Base-by-base conservation (phyloP, 1,140 invertebrate species). In the Drepana arcuata region DNA sequence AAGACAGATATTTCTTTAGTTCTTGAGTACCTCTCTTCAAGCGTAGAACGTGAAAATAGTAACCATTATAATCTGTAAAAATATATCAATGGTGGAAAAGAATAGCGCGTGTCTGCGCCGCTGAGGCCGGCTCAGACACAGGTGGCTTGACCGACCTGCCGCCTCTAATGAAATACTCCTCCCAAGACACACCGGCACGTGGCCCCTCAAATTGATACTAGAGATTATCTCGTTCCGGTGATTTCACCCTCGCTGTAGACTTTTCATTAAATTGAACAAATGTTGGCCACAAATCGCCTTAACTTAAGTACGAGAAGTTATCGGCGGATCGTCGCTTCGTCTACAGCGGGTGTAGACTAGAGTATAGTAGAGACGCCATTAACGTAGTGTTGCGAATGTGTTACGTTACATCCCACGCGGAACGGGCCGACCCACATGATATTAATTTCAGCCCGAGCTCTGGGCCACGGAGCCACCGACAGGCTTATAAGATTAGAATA, bases 401-500 rank as follows among this genome's bases (percentile, higher is more conserved):
- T 50, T 43, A 42, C 35, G 33, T 36, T n/a, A 27, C 14, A 31
- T 33, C 42, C 33, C 33, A 41, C 44, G 40, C 31, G 29, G 44
- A 33, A 12, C n/a, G 42, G 51, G 45, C 41, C 62, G 33, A 44
- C 54, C 50, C 55, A 53, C 48, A 58, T 52, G 51, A 73, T 77
- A 77, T 77, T 71, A 80, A 69, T 74, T 74, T 64, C 47, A 34
- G 48, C 29, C 44, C 53, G 62, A 63, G 63, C 66, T 56, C 50
- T 57, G 58, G 58, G 51, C 60, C 51, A 73, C 66, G 63, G 64
- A 78, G 51, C 60, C 51, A 73, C 66, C 64, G 64, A 78, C 66
- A 70, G 67, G 71, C 73, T 74, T 77, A 71, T 75, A 73, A 77
- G 68, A 79, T 81, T 81, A 79, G 72, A 77, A 79, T 81, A 81